Conservation (phyloP, 2,888 invertebrate genomes). For the Erebia epiphron region DNA sequence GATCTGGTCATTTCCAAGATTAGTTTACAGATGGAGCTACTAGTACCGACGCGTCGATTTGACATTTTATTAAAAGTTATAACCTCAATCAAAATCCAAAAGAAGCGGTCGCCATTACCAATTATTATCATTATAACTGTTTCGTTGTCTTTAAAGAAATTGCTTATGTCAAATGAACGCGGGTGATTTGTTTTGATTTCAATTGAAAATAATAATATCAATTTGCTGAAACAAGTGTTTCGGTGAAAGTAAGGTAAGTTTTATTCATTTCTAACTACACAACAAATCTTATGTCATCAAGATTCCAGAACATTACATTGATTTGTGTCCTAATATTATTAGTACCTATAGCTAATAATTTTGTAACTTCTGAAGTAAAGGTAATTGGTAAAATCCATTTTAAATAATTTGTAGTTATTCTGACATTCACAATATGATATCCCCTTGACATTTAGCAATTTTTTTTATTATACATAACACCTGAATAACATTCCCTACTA, state of each 20-base stretch:
- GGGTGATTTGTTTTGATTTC: constrained; percentile 51
- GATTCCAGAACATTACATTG: too few relatives aligned
- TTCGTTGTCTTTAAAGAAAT: constrained; percentile 57
- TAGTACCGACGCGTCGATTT: constrained; percentile 16
- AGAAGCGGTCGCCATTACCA: constrained; percentile 61
- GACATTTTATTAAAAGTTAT: constrained; percentile 14
- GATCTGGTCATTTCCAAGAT: not conserved
- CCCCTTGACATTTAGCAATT: too few relatives aligned
- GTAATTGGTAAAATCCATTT: too few relatives aligned
- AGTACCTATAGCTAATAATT: too few relatives aligned
- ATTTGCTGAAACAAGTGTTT: not conserved
- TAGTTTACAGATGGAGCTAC: constrained; percentile 26
- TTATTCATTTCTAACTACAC: not conserved
- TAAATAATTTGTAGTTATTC: too few relatives aligned
- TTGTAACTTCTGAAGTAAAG: too few relatives aligned
- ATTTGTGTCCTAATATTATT: not conserved
- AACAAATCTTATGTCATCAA: not conserved
- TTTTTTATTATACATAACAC: too few relatives aligned
- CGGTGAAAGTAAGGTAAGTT: constrained; percentile 25
- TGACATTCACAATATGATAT: too few relatives aligned
- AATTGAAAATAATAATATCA: not conserved
- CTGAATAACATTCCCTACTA: too few relatives aligned
- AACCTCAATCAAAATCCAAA: constrained; percentile 18
- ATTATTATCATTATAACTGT: constrained; percentile 57
- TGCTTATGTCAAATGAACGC: constrained; percentile 63